Percentiles rank a stretch among this genome's conserved stretches.
These are phyloP conservation scores for Coecobrya sp. DNA, from an alignment of 2,888 invertebrate genomes.

Conservation along the genomic window DNA sequence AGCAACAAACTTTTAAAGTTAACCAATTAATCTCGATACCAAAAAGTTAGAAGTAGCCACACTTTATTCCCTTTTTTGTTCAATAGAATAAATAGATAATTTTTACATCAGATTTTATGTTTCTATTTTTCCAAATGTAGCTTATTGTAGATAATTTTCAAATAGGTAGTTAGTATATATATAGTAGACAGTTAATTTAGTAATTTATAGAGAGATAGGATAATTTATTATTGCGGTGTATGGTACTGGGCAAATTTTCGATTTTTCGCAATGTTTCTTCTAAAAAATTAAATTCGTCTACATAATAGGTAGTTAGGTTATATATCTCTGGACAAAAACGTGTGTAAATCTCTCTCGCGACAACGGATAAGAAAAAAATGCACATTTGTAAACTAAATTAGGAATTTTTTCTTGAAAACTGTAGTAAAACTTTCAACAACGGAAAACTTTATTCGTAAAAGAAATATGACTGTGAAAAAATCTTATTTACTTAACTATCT, in stretches of 20 bases:
- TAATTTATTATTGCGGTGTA: too few species aligned
- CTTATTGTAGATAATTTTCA: neutral
- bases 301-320: too few species aligned
- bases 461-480: neutral
- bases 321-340: too few species aligned
- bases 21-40: slow-evolving; percentile 51
- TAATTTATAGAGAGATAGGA: too few species aligned
- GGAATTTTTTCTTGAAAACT: neutral
- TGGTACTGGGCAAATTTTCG: too few species aligned
- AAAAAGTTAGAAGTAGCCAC: neutral
- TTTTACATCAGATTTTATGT: neutral
- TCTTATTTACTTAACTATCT: neutral
- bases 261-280: too few species aligned
- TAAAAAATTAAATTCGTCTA: too few species aligned
- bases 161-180: neutral
- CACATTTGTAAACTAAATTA: neutral
- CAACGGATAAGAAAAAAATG: neutral
- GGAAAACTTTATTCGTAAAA: neutral
- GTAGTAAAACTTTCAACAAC: too few species aligned
- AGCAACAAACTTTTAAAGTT: neutral
- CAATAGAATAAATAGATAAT: neutral
- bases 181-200: neutral
- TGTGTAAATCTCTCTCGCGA: neutral
- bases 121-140: slow-evolving; percentile 35
- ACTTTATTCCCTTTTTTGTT: slow-evolving; percentile 2